Evolutionary conservation across 2,888 invertebrate species (phyloP), one percentile per base, ranked within the genome.

Genomic region (Hydriomena furcata): DNA sequence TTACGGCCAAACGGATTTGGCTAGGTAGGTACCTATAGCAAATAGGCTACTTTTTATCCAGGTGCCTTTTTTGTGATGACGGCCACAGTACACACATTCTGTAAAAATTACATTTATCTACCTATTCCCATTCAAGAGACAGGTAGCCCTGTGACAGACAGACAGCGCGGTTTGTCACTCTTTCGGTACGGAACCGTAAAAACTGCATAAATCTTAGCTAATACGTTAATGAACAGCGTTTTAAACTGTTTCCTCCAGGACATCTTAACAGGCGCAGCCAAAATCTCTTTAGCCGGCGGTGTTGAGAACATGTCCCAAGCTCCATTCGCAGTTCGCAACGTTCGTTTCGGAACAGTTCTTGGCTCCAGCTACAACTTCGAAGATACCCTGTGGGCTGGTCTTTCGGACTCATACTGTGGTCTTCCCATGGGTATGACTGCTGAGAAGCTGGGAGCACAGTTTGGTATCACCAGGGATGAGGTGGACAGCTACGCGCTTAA

Each of bases 361-460:
- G 99, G 99, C 0, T 82, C 87, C 12, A 94, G 93, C 62, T 92
- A 94, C 46, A 91, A 93, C 58, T 91, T 98, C 60, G 98, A 99
- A 80, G 99, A 99, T 84, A 92, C 94, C 0, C 85, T 99, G 7
- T 99, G 99, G 99, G 91, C 94, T 0, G 89, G 89, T 0, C 92
- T 99, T 1, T 94, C 96, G 0, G 99, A 99, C 76, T 92, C 94
- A 0, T 94, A 96, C 81, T 97, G 97, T 74, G 96, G 97, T 58
- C 91, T 97, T 24, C 97, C 99, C 0, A 99, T 99, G 99, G 99
- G 97, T 1, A 83, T 98, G 72, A 99, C 99, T 0, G 98, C 98
- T 0, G 98, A 98, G 87, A 98, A 98, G 78, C 91, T 98, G 35
- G 98, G 97, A 0, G 87, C 75, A 0, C 94, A 98, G 79, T 97